A percentile compares a stretch with the other conserved stretches of the same genome.
Evolutionary conservation across 2,113 vertebrate species (phyloP).

Genomic region (Morone saxatilis): DNA sequence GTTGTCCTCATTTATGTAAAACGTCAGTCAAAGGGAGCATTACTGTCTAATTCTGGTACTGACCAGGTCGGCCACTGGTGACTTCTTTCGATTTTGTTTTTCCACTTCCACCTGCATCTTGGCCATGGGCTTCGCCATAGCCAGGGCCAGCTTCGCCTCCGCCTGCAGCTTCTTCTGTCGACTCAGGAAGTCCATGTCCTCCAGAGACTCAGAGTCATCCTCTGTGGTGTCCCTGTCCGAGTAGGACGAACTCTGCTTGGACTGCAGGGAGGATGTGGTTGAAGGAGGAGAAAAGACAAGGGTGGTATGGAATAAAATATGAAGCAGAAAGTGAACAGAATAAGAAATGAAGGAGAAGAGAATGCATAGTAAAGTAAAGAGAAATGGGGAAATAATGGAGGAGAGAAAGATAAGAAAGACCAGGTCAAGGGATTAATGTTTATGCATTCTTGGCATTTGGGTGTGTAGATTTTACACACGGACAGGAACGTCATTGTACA

Average conservation of each 20-base stretch:
- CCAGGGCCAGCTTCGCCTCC: constrained; percentile 96
- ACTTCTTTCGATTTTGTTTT: constrained; percentile 99
- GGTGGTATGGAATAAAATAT: background rate
- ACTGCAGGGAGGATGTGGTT: constrained; percentile 77
- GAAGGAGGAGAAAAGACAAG: background rate
- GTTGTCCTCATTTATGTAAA: background rate
- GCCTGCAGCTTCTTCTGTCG: constrained; percentile 98
- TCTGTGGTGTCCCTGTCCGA: constrained; percentile 98
- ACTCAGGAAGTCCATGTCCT: constrained; percentile 98
- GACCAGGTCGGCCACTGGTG: constrained; percentile 96
- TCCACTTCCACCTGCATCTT: constrained; percentile 99
- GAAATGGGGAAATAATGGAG: background rate
- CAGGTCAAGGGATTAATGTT: background rate
- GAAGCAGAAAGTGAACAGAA: background rate
- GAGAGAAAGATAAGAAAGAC: background rate
- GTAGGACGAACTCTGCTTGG: constrained; percentile 99
- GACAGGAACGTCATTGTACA: background rate
- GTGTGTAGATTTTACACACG: constrained; percentile 1
- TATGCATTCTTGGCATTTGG: constrained; percentile 25
- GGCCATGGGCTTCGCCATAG: constrained; percentile 99
- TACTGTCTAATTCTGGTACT: constrained; percentile 63
- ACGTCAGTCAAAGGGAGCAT: background rate
- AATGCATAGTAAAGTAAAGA: background rate
- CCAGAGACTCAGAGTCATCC: constrained; percentile 96
- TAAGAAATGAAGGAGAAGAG: background rate